Evolutionary conservation across 2,888 invertebrate genomes (phyloP).

Genomic region (Vanessa cardui): DNA sequence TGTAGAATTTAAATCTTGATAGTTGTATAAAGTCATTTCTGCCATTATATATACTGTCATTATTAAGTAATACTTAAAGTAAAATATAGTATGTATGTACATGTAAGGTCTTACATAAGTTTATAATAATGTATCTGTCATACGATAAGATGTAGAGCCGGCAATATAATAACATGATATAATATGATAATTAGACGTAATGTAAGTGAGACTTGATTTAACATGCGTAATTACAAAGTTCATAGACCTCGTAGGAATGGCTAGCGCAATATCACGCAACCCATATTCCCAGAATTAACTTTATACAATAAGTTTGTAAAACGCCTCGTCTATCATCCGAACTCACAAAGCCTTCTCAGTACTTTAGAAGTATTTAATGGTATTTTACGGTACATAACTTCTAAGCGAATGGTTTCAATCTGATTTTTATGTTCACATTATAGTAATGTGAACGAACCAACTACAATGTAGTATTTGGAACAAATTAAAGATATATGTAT

Average conservation of each 20-base stretch:
- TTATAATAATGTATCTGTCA: neutral
- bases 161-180: neutral
- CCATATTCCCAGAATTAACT: slow-evolving; percentile 36
- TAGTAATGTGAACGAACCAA: slow-evolving; percentile 26
- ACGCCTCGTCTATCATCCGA: slow-evolving; percentile 40
- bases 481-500: slow-evolving; percentile 10
- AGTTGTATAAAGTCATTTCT: too few species aligned
- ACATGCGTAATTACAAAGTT: slow-evolving; percentile 8
- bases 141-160: neutral
- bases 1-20: neutral
- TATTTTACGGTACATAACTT: slow-evolving; percentile 43
- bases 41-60: too few species aligned
- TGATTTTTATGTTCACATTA: slow-evolving; percentile 42
- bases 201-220: slow-evolving; percentile 9
- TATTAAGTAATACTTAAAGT: too few species aligned
- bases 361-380: slow-evolving; percentile 40
- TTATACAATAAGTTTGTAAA: slow-evolving; percentile 40
- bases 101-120: neutral
- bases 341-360: slow-evolving; percentile 39
- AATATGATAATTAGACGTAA: slow-evolving; percentile 9
- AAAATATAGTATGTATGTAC: neutral
- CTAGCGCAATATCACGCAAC: slow-evolving; percentile 30
- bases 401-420: slow-evolving; percentile 41
- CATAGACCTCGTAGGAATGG: slow-evolving; percentile 19
- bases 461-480: slow-evolving; percentile 24